Conservation (phyloP, 1,140 invertebrate genomes). For the Thereuonema tuberculata region DNA sequence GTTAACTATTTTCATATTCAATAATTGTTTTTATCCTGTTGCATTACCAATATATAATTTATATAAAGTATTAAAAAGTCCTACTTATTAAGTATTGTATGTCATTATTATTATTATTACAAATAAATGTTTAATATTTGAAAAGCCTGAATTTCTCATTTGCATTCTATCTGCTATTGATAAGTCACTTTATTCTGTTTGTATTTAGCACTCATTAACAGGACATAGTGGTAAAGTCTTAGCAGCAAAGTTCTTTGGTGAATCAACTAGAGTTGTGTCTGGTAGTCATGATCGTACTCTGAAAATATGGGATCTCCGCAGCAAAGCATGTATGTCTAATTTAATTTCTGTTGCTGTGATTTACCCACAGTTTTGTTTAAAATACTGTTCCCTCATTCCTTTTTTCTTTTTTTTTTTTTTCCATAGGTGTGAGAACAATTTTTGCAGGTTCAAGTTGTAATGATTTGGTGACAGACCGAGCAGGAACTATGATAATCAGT, state of each 20-base stretch:
- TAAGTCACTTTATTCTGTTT: too few species aligned
- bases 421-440: conserved; percentile 76
- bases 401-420: neutral
- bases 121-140: too few species aligned
- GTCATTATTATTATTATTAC: too few species aligned
- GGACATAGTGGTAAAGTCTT: conserved; percentile 92
- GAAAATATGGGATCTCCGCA: conserved; percentile 92
- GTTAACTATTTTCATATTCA: too few species aligned
- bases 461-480: conserved; percentile 79
- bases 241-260: conserved; percentile 82
- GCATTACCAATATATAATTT: too few species aligned
- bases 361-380: too few species aligned
- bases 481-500: conserved; percentile 85
- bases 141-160: too few species aligned
- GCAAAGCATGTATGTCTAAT: conserved; percentile 74
- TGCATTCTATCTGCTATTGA: too few species aligned
- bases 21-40: too few species aligned
- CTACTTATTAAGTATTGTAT: too few species aligned
- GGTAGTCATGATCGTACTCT: conserved; percentile 75
- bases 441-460: conserved; percentile 94
- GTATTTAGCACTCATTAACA: conserved; percentile 92
- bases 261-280: conserved; percentile 63
- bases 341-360: too few species aligned
- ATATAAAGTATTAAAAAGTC: too few species aligned
- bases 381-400: neutral